Evolutionary conservation across 2,888 invertebrate species (phyloP), one percentile per base, ranked within the genome.

Genomic region (Neoaliturus tenellus): DNA sequence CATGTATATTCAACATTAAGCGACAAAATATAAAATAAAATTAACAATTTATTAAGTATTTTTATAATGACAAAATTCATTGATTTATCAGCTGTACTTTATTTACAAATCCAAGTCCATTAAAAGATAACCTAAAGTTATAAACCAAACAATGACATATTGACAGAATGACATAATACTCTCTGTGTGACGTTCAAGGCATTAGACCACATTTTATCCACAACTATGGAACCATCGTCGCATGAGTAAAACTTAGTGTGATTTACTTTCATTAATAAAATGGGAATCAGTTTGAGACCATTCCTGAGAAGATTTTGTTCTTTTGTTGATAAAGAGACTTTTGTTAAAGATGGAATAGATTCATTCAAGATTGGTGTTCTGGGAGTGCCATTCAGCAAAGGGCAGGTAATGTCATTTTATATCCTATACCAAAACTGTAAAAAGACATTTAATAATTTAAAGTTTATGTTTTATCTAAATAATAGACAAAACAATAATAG

Each of bases 351-450:
- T 44, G 78, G 33, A 20, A 55, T n/a, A 25, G 44, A 20, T 80
- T 85, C 39, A 75, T 85, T 23, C 44, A 93, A 92, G 91, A 92
- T 96, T 71, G 96, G 96, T 55, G 92, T 96, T 87, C 91, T 96
- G 82, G 96, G 96, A n/a, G 96, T 96, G 44, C 96, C 96, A 5
- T 96, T 96, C 89, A 93, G 94, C 87, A 95, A 95, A 89, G 96
- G 96, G 0, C 96, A 96, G 90, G 91, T 91, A 89, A 87, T n/a
- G n/a, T n/a, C n/a, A n/a, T n/a, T n/a, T n/a, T n/a, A n/a, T n/a
- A n/a, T n/a, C n/a, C n/a, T n/a, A n/a, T n/a, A n/a, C n/a, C n/a
- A n/a, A n/a, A n/a, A n/a, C n/a, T n/a, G n/a, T n/a, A n/a, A n/a
- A n/a, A n/a, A n/a, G n/a, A n/a, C n/a, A n/a, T n/a, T n/a, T n/a